Evolutionary conservation across 2,797 vertebrate species (phyloP).

Genomic region (Cossypha caffra): DNA sequence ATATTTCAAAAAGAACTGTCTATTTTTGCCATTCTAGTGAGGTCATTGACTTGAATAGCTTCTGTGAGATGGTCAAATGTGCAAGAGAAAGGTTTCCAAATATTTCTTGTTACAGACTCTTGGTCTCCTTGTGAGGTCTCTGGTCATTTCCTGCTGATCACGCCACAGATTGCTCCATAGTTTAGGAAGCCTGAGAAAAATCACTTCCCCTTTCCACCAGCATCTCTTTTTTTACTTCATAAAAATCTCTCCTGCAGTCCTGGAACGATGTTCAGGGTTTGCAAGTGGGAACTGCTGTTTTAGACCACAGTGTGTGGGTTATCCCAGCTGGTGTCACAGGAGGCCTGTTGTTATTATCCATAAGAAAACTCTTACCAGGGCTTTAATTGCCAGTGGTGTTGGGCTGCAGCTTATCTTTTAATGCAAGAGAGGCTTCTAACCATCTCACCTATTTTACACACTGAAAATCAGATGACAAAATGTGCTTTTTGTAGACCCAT

Average conservation of each 20-base stretch:
- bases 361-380: not conserved
- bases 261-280: not conserved
- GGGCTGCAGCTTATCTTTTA: not conserved
- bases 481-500: not conserved
- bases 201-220: not conserved
- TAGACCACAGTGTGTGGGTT: not conserved
- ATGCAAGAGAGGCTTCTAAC: not conserved
- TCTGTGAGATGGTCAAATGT: not conserved
- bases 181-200: not conserved
- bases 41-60: not conserved
- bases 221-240: not conserved
- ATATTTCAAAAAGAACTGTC: not conserved
- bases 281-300: not conserved
- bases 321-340: not conserved
- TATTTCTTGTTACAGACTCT: not conserved
- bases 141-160: not conserved
- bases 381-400: not conserved
- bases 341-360: not conserved
- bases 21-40: not conserved
- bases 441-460: not conserved
- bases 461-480: not conserved
- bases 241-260: not conserved
- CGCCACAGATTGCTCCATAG: not conserved
- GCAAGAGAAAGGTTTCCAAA: not conserved
- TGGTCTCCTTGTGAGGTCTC: not conserved